A percentile compares a stretch with the other conserved stretches of the same genome.
phyloP scores from a whole-genome alignment of 2,888 invertebrate species.

The Empis livida region DNA sequence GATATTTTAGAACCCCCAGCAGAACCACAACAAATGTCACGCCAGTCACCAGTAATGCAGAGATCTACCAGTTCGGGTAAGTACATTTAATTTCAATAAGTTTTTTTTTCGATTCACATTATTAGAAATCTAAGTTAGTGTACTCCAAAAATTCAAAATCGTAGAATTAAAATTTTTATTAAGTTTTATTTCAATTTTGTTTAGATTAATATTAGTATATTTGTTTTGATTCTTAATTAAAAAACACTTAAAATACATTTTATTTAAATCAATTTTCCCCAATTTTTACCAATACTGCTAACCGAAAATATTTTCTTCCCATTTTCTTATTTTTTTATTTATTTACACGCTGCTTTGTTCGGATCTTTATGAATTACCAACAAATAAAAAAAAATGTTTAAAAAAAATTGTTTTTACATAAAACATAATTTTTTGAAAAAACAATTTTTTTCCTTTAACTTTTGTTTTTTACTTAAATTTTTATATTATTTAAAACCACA shows the following conservation, averaged over 20 bases:
- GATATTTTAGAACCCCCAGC: constrained; percentile 94
- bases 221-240: too few relatives aligned
- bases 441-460: too few relatives aligned
- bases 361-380: constrained; percentile 23
- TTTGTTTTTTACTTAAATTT: too few relatives aligned
- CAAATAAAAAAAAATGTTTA: constrained; percentile 10
- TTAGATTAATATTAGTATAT: too few relatives aligned
- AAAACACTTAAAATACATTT: neutral
- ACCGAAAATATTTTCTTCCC: constrained; percentile 22
- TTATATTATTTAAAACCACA: too few relatives aligned
- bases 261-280: constrained; percentile 7
- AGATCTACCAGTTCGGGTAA: constrained; percentile 37
- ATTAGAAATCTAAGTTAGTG: too few relatives aligned
- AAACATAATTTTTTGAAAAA: too few relatives aligned
- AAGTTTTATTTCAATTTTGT: too few relatives aligned
- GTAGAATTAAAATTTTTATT: too few relatives aligned
- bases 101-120: neutral
- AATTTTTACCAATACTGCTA: constrained; percentile 22
- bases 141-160: too few relatives aligned
- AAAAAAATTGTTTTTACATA: constrained; percentile 6
- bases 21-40: constrained; percentile 48
- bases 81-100: constrained; percentile 10
- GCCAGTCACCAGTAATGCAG: constrained; percentile 42
- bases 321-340: constrained; percentile 25
- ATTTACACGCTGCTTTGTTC: constrained; percentile 38